Evolutionary conservation across 2,113 vertebrate species (phyloP).

Genomic region (Anarhynchus alexandrinus): DNA sequence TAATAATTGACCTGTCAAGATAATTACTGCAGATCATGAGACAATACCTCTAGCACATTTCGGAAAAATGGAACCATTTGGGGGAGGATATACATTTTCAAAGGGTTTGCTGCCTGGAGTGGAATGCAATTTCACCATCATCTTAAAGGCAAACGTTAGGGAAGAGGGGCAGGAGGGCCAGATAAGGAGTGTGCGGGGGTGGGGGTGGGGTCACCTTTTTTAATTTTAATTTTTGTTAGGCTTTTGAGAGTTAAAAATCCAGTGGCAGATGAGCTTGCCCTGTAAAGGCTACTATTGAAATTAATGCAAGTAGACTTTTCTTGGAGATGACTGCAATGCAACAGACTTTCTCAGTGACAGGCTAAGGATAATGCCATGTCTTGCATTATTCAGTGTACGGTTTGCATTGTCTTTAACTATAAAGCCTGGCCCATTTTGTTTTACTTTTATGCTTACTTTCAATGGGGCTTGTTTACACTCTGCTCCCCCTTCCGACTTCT

Average conservation of each 20-base stretch:
- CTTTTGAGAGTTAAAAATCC: constrained; percentile 14
- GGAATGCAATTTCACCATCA: constrained; percentile 23
- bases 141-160: constrained; percentile 35
- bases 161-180: neutral
- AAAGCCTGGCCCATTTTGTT: neutral
- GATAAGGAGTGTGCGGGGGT: rapidly evolving
- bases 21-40: constrained; percentile 73
- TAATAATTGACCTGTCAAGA: constrained; percentile 76
- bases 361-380: neutral
- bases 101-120: constrained; percentile 18
- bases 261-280: neutral
- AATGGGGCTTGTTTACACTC: constrained; percentile 1
- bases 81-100: constrained; percentile 24
- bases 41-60: constrained; percentile 44
- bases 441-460: neutral
- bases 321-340: neutral
- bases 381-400: constrained; percentile 18
- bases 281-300: neutral
- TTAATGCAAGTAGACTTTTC: neutral
- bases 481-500: neutral
- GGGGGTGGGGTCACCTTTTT: neutral
- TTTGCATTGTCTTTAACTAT: neutral
- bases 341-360: neutral
- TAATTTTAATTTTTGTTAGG: neutral
- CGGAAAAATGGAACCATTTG: constrained; percentile 54